These are phyloP conservation scores for Dissostichus mawsoni DNA, from an alignment of 2,113 vertebrate species.

Conservation along the genomic window DNA sequence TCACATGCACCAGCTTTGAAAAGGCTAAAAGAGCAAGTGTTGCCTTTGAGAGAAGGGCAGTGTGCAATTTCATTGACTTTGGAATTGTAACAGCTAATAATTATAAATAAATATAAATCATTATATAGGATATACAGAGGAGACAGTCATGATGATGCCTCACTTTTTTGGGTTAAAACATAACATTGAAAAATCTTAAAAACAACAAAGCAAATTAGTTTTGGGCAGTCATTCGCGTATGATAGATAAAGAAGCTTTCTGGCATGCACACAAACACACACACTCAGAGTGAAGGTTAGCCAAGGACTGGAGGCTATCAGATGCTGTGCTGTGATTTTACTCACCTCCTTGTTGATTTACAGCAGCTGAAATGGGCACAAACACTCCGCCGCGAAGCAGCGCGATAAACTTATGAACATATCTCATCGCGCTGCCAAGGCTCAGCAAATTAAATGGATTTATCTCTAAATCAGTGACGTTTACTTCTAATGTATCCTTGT, in stretches of 20 bases:
- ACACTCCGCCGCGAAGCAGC: not conserved
- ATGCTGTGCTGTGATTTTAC: slow-evolving; percentile 57
- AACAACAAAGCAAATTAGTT: slow-evolving; percentile 16
- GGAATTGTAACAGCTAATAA: slow-evolving; percentile 3
- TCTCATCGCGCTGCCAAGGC: slow-evolving; percentile 34
- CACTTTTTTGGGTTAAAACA: no score
- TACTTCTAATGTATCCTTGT: slow-evolving; percentile 46
- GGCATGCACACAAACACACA: not conserved
- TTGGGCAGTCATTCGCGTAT: not conserved
- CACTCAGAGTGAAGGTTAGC: slow-evolving; percentile 60
- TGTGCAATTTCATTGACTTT: slow-evolving; percentile 23
- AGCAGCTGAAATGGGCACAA: slow-evolving; percentile 62
- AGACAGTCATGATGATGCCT: no score
- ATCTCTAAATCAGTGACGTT: slow-evolving; percentile 64
- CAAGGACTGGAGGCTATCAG: slow-evolving; percentile 70
- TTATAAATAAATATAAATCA: not conserved
- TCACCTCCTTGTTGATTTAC: slow-evolving; percentile 65
- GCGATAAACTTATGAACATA: slow-evolving; percentile 51
- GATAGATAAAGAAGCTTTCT: not conserved
- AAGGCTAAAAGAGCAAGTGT: slow-evolving; percentile 21
- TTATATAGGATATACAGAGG: no score
- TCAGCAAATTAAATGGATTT: slow-evolving; percentile 64
- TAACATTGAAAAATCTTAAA: slow-evolving; percentile 20
- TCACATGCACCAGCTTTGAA: slow-evolving; percentile 18
- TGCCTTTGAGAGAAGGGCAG: not conserved